Percentiles rank a stretch among this genome's conserved stretches.
phyloP scores from a whole-genome alignment of 2,113 vertebrate genomes.

The Callopanchax toddi region DNA sequence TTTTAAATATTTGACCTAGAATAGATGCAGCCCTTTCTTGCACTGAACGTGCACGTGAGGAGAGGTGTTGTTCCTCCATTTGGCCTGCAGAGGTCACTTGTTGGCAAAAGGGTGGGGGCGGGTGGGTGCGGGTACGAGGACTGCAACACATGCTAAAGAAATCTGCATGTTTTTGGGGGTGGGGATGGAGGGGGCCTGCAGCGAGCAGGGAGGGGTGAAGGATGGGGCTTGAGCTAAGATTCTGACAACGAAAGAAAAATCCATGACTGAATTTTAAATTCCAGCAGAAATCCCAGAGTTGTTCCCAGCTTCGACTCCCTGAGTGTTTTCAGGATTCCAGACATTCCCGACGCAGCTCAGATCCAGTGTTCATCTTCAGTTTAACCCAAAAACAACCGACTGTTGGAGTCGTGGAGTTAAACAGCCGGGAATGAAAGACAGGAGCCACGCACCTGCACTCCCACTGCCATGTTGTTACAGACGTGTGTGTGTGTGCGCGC shows the following conservation, averaged over 20 bases:
- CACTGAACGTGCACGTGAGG: too few relatives aligned
- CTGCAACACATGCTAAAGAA: conserved; percentile 65
- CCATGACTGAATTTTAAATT: neutral
- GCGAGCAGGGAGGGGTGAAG: conserved; percentile 1
- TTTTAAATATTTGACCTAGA: too few relatives aligned
- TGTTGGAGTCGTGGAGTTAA: conserved; percentile 8
- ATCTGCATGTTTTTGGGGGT: conserved; percentile 44
- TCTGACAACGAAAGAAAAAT: conserved; percentile 21
- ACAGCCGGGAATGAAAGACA: conserved; percentile 51
- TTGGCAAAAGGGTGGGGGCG: conserved; percentile 55
- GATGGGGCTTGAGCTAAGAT: neutral
- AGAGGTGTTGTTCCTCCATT: conserved; percentile 51
- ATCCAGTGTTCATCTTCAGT: conserved; percentile 47
- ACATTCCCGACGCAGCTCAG: neutral
- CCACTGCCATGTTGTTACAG: conserved; percentile 20
- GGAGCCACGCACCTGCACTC: conserved; percentile 37
- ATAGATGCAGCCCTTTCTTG: too few relatives aligned
- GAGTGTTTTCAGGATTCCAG: neutral
- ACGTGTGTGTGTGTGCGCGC: conserved; percentile 25
- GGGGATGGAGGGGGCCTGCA: conserved; percentile 9
- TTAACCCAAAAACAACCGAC: conserved; percentile 45
- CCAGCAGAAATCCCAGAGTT: conserved; percentile 7
- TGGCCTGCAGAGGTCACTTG: conserved; percentile 72
- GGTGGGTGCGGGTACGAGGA: neutral
- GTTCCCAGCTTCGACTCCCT: conserved; percentile 1